A percentile compares a stretch with the other conserved stretches of the same genome.
These are phyloP conservation scores for Calcarius ornatus DNA, from an alignment of 2,113 vertebrate species.

Conservation along the genomic window DNA sequence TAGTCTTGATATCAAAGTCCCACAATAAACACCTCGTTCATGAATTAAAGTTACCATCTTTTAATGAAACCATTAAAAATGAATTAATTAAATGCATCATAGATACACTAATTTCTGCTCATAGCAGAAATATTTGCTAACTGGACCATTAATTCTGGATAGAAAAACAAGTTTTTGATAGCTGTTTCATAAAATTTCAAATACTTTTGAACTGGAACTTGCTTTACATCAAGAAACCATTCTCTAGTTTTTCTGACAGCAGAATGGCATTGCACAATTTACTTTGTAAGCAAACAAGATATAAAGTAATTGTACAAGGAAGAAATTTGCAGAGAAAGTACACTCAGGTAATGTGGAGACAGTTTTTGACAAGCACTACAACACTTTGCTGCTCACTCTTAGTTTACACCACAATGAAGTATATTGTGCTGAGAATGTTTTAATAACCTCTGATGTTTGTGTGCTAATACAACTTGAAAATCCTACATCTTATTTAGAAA, in stretches of 20 bases:
- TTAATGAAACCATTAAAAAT: not conserved
- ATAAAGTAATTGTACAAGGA: not conserved
- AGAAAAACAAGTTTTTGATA: not conserved
- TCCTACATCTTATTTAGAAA: not conserved
- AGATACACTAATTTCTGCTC: not conserved
- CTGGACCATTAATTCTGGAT: not conserved
- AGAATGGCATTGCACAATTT: not conserved
- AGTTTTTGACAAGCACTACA: not conserved
- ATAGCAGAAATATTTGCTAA: not conserved
- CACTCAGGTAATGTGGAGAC: not conserved
- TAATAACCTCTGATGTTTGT: not conserved
- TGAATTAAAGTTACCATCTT: not conserved
- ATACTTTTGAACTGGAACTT: not conserved
- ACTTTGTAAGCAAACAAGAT: not conserved
- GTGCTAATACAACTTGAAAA: not conserved
- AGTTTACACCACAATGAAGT: not conserved
- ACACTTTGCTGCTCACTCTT: not conserved
- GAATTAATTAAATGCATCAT: rapidly evolving
- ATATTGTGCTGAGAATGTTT: not conserved
- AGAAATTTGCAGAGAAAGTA: not conserved
- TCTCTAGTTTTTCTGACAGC: not conserved
- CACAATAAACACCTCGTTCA: rapidly evolving
- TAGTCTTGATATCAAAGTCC: not conserved
- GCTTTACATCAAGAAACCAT: not conserved
- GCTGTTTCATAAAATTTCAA: not conserved